Conservation (phyloP, 2,113 vertebrate genomes). For the Carassius auratus region DNA sequence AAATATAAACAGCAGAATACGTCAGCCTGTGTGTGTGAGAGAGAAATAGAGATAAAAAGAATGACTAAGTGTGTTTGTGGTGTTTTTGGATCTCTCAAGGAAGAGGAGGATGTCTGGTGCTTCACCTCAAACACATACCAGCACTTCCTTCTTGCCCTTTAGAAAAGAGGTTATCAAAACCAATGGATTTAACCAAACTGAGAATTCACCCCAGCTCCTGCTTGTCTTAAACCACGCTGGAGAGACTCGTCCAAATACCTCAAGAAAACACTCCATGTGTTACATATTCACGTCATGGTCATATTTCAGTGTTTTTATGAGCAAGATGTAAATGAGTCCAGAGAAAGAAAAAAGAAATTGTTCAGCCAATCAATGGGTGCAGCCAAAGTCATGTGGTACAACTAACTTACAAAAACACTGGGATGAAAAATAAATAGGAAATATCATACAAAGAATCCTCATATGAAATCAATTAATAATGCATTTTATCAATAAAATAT, state of each 20-base stretch:
- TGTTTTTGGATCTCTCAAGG: conserved; percentile 15
- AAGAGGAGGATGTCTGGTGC: conserved; percentile 29
- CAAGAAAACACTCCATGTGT: not conserved
- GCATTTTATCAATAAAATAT: no score
- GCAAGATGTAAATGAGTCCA: not conserved
- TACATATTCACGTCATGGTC: not conserved
- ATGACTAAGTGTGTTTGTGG: conserved; percentile 31
- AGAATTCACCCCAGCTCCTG: not conserved
- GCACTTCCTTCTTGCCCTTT: not conserved
- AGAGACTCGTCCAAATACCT: not conserved
- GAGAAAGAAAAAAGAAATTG: no score
- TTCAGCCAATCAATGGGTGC: no score
- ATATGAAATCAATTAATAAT: not conserved
- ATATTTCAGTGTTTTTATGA: no score
- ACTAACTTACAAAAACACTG: not conserved
- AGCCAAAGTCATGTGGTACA: not conserved
- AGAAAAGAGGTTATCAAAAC: conserved; percentile 2
- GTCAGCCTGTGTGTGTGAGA: not conserved
- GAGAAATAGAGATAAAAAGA: conserved; percentile 39
- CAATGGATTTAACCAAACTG: not conserved
- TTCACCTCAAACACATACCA: conserved; percentile 32
- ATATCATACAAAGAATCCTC: not conserved
- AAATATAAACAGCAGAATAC: not conserved
- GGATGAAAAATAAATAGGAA: not conserved
- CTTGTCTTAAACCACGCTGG: not conserved